Evolutionary conservation across 2,797 vertebrate species (phyloP).

Genomic region (Dallia pectoralis): DNA sequence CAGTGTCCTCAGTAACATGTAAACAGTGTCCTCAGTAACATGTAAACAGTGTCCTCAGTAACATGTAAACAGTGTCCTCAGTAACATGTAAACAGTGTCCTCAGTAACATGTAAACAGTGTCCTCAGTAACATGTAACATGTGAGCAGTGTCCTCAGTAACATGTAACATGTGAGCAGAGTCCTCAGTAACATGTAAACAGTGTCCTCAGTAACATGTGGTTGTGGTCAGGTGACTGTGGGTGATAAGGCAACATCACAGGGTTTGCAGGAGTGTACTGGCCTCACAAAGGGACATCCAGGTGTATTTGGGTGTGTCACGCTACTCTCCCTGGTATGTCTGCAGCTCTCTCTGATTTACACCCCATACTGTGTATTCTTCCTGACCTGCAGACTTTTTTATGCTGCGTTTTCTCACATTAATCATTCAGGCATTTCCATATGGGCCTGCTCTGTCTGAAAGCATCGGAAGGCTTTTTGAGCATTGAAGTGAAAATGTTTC

Average conservation of each 20-base stretch:
- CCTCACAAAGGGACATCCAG: not conserved
- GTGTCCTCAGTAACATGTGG: not conserved
- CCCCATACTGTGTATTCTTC: not conserved
- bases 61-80: no score
- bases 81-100: no score
- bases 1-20: no score
- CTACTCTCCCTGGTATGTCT: not conserved
- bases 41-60: not conserved
- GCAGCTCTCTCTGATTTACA: not conserved
- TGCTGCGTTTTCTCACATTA: constrained; percentile 5
- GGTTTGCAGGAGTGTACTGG: not conserved
- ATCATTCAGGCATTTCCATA: not conserved
- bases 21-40: no score
- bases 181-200: no score
- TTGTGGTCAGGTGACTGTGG: not conserved
- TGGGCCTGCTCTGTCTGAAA: constrained; percentile 16
- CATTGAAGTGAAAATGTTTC: constrained; percentile 36
- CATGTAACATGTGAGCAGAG: no score
- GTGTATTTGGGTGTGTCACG: not conserved
- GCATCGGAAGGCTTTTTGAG: constrained; percentile 21
- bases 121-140: no score
- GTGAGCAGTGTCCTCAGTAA: not conserved
- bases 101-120: not conserved
- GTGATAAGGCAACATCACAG: not conserved
- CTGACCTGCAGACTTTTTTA: not conserved